Evolutionary conservation across 2,888 invertebrate genomes (phyloP), one percentile per base, ranked within the genome.

Genomic region (Zaprionus obscuricornis): DNA sequence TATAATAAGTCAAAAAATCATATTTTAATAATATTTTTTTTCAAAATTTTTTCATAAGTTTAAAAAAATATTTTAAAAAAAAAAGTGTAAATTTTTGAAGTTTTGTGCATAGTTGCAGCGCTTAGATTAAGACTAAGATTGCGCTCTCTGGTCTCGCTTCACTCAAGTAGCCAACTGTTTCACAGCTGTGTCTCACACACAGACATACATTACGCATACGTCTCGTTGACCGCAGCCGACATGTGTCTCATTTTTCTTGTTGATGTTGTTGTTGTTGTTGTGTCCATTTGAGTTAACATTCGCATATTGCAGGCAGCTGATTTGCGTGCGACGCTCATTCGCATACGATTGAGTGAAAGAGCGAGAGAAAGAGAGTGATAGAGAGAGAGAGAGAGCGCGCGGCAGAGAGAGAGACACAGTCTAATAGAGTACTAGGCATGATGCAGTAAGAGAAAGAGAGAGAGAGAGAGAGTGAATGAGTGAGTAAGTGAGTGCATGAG

Each of bases 201-300:
- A n/a, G n/a, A n/a, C n/a, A n/a, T n/a, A 62, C 27, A 78, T 84
- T 84, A 78, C 78, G 78, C 78, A 86, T 86, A 86, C 86, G 77
- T 68, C 76, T 52, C 84, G 51, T 51, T 71, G 73, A 67, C 81
- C 63, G 47, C 45, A 40, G 47, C n/a, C 55, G 51, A 62, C 54
- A 67, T 57, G 51, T 70, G 71, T 34, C 18, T n/a, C 20, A 11
- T 5, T 18, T 31, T 45, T 31, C 1, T 33, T 16, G 27, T 1
- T 13, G 22, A 49, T 50, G 49, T 42, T 13, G 37, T 29, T 10
- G 43, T 22, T 6, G 27, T 36, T 22, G 17, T 26, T 33, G 14
- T 36, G 60, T 37, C 26, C 31, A n/a, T 40, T 71, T 66, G 66
- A 71, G 66, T 66, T 33, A 8, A n/a, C 51, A 7, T 26, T 27